Evolutionary conservation across 2,888 invertebrate species (phyloP), one percentile per base, ranked within the genome.

Genomic region (Eumacrocentrus americanus): DNA sequence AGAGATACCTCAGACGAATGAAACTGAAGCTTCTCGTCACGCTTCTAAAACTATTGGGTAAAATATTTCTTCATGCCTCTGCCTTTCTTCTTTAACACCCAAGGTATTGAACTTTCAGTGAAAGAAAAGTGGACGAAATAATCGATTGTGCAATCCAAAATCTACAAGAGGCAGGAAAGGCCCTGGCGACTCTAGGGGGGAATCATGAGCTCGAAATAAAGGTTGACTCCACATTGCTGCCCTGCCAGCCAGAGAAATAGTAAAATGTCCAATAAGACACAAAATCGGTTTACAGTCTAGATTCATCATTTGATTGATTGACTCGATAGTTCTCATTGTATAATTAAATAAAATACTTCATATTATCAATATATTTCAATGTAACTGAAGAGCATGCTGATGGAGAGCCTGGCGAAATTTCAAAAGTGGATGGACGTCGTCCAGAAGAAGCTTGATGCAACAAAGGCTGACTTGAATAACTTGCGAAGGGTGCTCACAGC

Each of bases 131-230:
- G 50, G 75, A 79, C 51, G 75, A 77, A 60, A 70, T 77, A 63
- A 69, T 79, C 50, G 73, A 76, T n/a, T 71, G 73, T 52, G 72
- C 73, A 1, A 72, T 75, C 22, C 63, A 70, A 60, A 78, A 78
- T 67, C 66, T 79, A 2, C 68, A 69, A 50, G 78, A 79, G 60
- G 78, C 76, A n/a, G 68, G 70, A 47, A 75, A 73, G 66, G 70
- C 71, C 18, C 65, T 79, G 64, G 70, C 70, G 23, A 68, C 64
- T 52, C 68, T 79, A 56, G 68, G 72, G 46, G 74, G 75, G 50
- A 78, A 76, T 63, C 72, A 75, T 67, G 79, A 79, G 61, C 74
- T 76, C 52, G 78, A 79, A 63, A 68, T 75, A 70, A 79, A 79
- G 74, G 77, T 79, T 75, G 72, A 73, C 51, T 57, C 37, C 23